Percentiles rank a stretch among this genome's conserved stretches.
Evolutionary conservation across 2,888 invertebrate genomes (phyloP).

Genomic region (Drosophila pegasa): DNA sequence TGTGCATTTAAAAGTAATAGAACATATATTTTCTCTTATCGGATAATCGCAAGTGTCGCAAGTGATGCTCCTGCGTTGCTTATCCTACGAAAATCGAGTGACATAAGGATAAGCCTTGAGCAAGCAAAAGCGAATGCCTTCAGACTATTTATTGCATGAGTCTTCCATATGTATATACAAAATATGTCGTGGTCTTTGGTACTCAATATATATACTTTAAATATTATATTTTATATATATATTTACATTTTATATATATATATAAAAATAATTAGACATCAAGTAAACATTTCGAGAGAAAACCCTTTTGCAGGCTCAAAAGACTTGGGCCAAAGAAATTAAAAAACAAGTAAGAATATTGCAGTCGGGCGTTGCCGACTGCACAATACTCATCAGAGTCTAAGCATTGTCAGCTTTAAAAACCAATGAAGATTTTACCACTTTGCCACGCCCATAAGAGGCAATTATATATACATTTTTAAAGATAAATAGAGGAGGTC

Average conservation of each 20-base stretch:
- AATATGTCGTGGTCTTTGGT: too few relatives aligned
- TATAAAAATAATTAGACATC: neutral
- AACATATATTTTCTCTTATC: constrained; percentile 10
- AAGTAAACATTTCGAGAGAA: neutral
- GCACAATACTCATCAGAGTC: too few relatives aligned
- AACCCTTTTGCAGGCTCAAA: neutral
- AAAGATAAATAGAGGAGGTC: too few relatives aligned
- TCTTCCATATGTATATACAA: too few relatives aligned
- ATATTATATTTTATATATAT: too few relatives aligned
- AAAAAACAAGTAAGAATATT: neutral
- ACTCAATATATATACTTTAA: too few relatives aligned
- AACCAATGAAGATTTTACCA: too few relatives aligned
- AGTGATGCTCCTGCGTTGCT: constrained; percentile 2
- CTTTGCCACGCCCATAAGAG: too few relatives aligned
- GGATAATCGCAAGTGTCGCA: constrained; percentile 32
- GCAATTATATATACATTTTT: too few relatives aligned
- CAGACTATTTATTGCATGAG: neutral
- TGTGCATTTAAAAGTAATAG: neutral
- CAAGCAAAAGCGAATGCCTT: neutral
- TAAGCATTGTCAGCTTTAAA: too few relatives aligned
- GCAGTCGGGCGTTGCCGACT: too few relatives aligned
- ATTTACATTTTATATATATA: too few relatives aligned
- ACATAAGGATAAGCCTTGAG: neutral
- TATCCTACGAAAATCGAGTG: neutral
- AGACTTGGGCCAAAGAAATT: neutral